phyloP scores from a whole-genome alignment of 1,140 invertebrate genomes.

The Pantala flavescens region DNA sequence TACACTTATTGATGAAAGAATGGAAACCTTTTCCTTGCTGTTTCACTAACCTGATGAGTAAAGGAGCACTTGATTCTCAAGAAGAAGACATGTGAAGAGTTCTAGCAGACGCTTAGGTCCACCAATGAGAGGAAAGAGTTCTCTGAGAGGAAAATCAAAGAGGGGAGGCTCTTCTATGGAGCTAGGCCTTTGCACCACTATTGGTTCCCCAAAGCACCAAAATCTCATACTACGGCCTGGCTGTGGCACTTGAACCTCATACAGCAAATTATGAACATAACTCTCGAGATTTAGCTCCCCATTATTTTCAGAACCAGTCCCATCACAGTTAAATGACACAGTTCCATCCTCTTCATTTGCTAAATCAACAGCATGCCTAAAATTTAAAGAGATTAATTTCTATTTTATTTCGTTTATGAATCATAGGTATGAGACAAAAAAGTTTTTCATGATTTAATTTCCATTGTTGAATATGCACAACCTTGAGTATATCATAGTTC shows the following conservation, averaged over 20 bases:
- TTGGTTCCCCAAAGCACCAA: constrained; percentile 56
- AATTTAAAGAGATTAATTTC: too few relatives aligned
- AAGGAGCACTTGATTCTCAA: constrained; percentile 94
- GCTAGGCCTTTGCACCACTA: constrained; percentile 60
- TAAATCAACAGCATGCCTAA: neutral
- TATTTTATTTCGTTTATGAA: too few relatives aligned
- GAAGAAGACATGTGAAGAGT: constrained; percentile 87
- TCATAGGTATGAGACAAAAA: too few relatives aligned
- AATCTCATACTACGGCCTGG: constrained; percentile 78
- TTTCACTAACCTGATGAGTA: constrained; percentile 65
- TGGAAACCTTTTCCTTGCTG: too few relatives aligned
- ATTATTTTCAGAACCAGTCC: neutral
- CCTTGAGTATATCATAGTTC: too few relatives aligned
- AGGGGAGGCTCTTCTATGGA: constrained; percentile 73
- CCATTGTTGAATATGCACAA: too few relatives aligned
- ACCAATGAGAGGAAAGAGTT: constrained; percentile 77
- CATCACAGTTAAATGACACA: neutral
- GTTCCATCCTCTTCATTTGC: neutral
- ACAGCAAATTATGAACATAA: constrained; percentile 89
- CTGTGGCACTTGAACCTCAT: constrained; percentile 83
- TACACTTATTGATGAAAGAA: too few relatives aligned
- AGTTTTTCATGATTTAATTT: too few relatives aligned
- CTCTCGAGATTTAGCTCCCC: constrained; percentile 69
- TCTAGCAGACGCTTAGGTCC: constrained; percentile 77
- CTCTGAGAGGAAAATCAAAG: constrained; percentile 83